A percentile compares a stretch with the other conserved stretches of the same genome.
phyloP scores from a whole-genome alignment of 2,113 vertebrate genomes.

The Peromyscus maniculatus region DNA sequence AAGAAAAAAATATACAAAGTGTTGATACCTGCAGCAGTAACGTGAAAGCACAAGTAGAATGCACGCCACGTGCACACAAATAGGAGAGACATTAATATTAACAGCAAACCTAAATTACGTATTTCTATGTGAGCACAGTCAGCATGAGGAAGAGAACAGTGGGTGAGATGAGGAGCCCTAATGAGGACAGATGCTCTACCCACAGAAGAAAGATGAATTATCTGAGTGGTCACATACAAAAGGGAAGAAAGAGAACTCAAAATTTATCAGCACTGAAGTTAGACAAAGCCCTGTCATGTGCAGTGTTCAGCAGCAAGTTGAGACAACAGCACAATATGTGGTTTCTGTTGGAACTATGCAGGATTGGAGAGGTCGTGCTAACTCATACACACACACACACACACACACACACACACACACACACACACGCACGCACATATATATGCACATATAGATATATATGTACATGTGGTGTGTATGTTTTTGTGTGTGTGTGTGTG shows the following conservation, averaged over 20 bases:
- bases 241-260: neutral
- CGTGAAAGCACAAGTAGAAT: neutral
- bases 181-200: neutral
- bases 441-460: too few species aligned
- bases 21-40: neutral
- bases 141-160: neutral
- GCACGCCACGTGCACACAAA: neutral
- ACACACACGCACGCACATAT: too few species aligned
- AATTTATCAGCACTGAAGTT: neutral
- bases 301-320: too few species aligned
- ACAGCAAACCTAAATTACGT: neutral
- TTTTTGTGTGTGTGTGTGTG: neutral
- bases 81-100: slow-evolving; percentile 17
- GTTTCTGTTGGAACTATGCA: neutral
- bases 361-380: too few species aligned
- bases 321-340: too few species aligned
- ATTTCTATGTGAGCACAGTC: neutral
- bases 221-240: neutral
- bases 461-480: too few species aligned
- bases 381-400: neutral
- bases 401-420: too few species aligned
- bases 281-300: too few species aligned
- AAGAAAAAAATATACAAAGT: neutral
- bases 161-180: neutral
- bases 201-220: neutral